Conservation (phyloP, 2,797 vertebrate genomes). For the Cynopterus sphinx region DNA sequence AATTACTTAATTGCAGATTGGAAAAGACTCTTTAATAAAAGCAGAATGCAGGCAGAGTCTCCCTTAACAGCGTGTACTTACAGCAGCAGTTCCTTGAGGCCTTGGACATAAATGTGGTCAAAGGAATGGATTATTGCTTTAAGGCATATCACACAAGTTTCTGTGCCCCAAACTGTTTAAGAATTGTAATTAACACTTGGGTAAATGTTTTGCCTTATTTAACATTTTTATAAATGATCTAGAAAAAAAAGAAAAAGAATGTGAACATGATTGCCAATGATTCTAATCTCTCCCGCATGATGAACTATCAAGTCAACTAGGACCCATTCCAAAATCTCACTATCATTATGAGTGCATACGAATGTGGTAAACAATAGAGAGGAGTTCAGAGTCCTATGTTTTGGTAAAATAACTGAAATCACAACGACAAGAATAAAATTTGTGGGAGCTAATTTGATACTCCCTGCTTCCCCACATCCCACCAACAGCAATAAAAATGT, state of each 20-base stretch:
- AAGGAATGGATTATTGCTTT: not conserved
- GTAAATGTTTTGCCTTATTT: not conserved
- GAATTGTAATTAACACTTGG: not conserved
- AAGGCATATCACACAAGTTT: not conserved
- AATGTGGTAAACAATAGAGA: not conserved
- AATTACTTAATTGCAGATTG: not conserved
- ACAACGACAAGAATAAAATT: not conserved
- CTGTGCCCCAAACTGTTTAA: not conserved
- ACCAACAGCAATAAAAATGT: not conserved
- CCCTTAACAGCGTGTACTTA: not conserved
- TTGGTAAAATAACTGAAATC: not conserved
- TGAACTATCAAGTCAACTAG: not conserved
- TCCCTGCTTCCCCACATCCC: fast-evolving
- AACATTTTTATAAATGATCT: not conserved
- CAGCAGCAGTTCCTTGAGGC: not conserved
- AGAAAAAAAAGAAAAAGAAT: not conserved
- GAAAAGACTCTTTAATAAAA: not conserved
- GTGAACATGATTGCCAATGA: not conserved
- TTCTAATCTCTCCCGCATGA: not conserved
- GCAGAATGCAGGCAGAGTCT: not conserved
- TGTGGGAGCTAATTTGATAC: not conserved
- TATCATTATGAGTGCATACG: not conserved
- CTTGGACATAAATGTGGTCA: not conserved
- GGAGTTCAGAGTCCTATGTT: not conserved
- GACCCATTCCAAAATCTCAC: not conserved